Percentiles rank a stretch among this genome's conserved stretches.
Evolutionary conservation across 2,797 vertebrate species (phyloP).

Genomic region (Chloroceryle amazona): DNA sequence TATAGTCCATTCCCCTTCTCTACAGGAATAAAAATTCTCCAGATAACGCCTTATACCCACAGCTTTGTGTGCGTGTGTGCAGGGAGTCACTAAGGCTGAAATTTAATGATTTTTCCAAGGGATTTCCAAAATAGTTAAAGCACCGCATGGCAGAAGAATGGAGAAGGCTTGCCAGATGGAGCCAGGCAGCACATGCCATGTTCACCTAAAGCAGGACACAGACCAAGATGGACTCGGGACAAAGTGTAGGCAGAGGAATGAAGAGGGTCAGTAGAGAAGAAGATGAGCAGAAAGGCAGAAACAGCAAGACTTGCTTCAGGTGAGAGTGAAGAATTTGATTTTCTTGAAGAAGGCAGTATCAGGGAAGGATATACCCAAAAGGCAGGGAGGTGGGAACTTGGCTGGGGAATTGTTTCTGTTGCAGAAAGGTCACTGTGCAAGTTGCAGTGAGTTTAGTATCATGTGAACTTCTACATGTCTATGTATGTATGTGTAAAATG

Average conservation of each 20-base stretch:
- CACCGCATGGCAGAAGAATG: not conserved
- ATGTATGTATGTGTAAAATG: not conserved
- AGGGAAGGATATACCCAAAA: not conserved
- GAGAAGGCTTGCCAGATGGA: not conserved
- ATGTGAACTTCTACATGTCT: slow-evolving; percentile 7
- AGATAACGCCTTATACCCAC: not conserved
- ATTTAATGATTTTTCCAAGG: not conserved
- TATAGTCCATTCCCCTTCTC: slow-evolving; percentile 11
- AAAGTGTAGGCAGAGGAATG: not conserved
- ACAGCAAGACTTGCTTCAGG: not conserved
- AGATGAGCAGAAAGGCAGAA: not conserved
- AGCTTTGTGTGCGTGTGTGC: not conserved
- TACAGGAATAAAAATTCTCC: slow-evolving; percentile 31
- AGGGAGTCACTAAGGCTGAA: not conserved
- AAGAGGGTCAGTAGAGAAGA: not conserved
- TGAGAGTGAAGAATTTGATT: not conserved
- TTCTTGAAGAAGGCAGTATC: not conserved
- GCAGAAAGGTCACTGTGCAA: not conserved
- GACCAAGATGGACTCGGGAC: not conserved
- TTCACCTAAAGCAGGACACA: not conserved
- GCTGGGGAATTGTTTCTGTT: not conserved
- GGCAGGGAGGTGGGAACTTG: not conserved
- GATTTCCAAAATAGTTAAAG: not conserved
- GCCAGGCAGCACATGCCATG: rapidly evolving
- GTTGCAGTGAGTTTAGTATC: not conserved